Percentiles rank a stretch among this genome's conserved stretches.
phyloP scores from a whole-genome alignment of 2,113 vertebrate genomes.

The Petrocephalus microphthalmus region DNA sequence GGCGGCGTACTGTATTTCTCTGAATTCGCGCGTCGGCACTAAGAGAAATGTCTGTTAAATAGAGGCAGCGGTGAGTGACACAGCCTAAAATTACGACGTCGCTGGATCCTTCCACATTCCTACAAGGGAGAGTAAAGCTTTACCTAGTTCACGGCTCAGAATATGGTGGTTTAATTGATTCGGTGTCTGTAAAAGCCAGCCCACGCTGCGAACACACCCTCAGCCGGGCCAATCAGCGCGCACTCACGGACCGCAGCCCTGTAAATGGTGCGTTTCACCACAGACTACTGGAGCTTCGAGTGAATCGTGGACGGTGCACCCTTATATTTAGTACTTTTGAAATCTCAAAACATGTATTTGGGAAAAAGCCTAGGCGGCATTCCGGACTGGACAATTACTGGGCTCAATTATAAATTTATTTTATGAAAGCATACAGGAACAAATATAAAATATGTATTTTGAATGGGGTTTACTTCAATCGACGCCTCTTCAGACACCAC shows the following conservation, averaged over 20 bases:
- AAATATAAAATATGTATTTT: constrained; percentile 13
- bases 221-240: constrained; percentile 56
- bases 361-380: constrained; percentile 10
- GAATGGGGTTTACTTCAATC: background rate
- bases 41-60: background rate
- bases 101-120: constrained; percentile 13
- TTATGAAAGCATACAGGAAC: constrained; percentile 7
- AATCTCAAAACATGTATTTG: constrained; percentile 29
- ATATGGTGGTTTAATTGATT: constrained; percentile 51
- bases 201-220: constrained; percentile 63
- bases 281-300: constrained; percentile 42
- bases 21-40: background rate
- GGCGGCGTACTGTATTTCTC: background rate
- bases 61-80: background rate
- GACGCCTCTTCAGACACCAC: background rate
- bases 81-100: background rate
- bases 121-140: constrained; percentile 14
- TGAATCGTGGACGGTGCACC: constrained; percentile 24
- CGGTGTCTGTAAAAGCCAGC: constrained; percentile 55
- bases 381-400: constrained; percentile 33
- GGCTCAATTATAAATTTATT: constrained; percentile 32
- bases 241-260: constrained; percentile 46
- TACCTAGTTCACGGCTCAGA: constrained; percentile 43
- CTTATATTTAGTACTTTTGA: constrained; percentile 32
- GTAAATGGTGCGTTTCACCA: constrained; percentile 48